Percentiles rank a stretch among this genome's conserved stretches.
Conservation (phyloP, 2,113 vertebrate genomes). For the Addax nasomaculatus region DNA sequence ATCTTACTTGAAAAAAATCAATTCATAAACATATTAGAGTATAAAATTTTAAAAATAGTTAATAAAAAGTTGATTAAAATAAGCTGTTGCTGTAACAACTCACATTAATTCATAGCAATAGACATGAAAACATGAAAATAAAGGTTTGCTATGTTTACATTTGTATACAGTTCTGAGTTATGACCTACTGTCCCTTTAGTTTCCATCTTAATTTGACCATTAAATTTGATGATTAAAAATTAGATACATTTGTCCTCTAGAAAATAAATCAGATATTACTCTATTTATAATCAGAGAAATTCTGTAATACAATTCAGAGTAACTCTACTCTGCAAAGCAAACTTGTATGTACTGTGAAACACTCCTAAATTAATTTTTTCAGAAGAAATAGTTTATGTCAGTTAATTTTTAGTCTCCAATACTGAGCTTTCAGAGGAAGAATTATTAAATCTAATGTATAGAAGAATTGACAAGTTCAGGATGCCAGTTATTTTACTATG, state of each 20-base stretch:
- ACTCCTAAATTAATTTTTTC: not conserved
- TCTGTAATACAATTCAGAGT: not conserved
- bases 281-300: not conserved
- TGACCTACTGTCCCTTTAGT: not conserved
- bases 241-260: not conserved
- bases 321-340: not conserved
- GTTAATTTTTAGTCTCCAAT: not conserved
- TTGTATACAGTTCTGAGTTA: not conserved
- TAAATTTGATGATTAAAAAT: not conserved
- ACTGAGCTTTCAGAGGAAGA: not conserved
- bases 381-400: not conserved
- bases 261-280: not conserved
- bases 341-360: not conserved
- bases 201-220: not conserved
- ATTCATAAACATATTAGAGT: not conserved
- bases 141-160: not conserved
- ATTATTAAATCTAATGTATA: slow-evolving; percentile 5
- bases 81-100: not conserved
- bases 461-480: not conserved
- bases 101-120: not conserved
- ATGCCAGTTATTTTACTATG: not conserved
- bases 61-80: not conserved
- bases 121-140: not conserved
- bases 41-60: not conserved
- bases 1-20: not conserved